Base-by-base conservation (phyloP, 2,888 invertebrate genomes). In the Plagodis dolabraria region DNA sequence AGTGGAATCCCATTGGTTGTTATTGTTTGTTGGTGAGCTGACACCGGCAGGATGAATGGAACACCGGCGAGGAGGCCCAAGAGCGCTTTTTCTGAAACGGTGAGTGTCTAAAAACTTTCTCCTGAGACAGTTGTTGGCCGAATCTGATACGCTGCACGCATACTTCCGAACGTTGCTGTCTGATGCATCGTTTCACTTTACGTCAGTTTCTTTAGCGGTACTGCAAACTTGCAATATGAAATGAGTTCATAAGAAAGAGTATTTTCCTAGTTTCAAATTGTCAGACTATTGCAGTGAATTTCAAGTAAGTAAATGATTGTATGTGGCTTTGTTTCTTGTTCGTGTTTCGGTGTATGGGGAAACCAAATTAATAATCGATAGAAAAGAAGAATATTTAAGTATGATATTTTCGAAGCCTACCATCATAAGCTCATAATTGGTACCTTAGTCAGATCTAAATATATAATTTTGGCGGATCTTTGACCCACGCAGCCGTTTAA, bases 31-130 rank as follows among this genome's bases (percentile, higher is more conserved):
- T 82, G 69, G 67, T 63, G 62, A 68, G 70, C 77, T 76, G 76
- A 70, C 79, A 76, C 72, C 76, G 72, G 68, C 85, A 85, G 79
- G 80, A 92, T 92, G 92, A 92, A 92, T 86, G 92, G 91, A 72
- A 89, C 90, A 70, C 92, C 92, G 69, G 77, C 88, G 57, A 85
- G 92, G 72, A 88, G 87, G 75, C 89, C 92, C 45, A 92, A 90
- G 80, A 92, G 84, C 76, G 90, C 91, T 70, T 92, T 92, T 77
- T 91, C 89, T 68, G 92, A 92, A 77, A 84, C 83, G 87, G 92
- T 90, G 80, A 85, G 89, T 71, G 50, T 63, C 56, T 62, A 54
- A 51, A 57, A 59, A 67, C 67, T 69, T 69, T 69, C 69, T 64
- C 69, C 63, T 35, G 47, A 45, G 22, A 45, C 47, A 67, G 53